Evolutionary conservation across 2,888 invertebrate species (phyloP).

Genomic region (Pyrochroa serraticornis): DNA sequence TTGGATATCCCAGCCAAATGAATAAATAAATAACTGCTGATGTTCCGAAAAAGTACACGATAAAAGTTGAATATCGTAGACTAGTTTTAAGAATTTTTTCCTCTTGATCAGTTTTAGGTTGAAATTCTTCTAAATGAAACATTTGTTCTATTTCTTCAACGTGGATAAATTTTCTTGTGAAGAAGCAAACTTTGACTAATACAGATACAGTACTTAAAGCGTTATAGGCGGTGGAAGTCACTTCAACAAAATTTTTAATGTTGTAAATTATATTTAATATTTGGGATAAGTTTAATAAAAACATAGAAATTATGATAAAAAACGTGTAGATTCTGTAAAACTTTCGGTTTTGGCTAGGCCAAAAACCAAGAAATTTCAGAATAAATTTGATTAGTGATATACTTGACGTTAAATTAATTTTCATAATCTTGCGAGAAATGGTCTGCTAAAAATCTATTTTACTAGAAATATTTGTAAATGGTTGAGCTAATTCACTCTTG

Average conservation of each 20-base stretch:
- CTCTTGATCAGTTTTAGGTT: slow-evolving; percentile 3
- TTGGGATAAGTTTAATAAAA: slow-evolving; percentile 10
- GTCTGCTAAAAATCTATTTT: too few species aligned
- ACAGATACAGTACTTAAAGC: slow-evolving; percentile 9
- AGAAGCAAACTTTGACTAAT: slow-evolving; percentile 3
- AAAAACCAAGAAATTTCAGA: slow-evolving; percentile 5
- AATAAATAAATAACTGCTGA: background rate
- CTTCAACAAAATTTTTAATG: slow-evolving; percentile 7
- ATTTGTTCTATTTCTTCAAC: slow-evolving; percentile 4
- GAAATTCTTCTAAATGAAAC: slow-evolving; percentile 3
- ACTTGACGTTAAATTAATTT: background rate
- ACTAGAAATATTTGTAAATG: too few species aligned
- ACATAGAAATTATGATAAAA: slow-evolving; percentile 7
- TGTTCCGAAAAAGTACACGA: slow-evolving; percentile 5
- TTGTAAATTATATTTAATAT: slow-evolving; percentile 6
- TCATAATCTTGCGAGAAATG: too few species aligned
- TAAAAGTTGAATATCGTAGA: background rate
- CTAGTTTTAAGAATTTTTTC: slow-evolving; percentile 2
- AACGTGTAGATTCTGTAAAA: slow-evolving; percentile 6
- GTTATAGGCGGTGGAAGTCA: slow-evolving; percentile 10
- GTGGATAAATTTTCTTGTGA: background rate
- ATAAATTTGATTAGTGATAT: slow-evolving; percentile 1
- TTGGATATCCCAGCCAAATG: slow-evolving; percentile 6
- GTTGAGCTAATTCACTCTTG: too few species aligned
- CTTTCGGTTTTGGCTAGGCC: slow-evolving; percentile 5